Evolutionary conservation across 1,140 invertebrate genomes (phyloP).

Genomic region (Fopius arisanus): DNA sequence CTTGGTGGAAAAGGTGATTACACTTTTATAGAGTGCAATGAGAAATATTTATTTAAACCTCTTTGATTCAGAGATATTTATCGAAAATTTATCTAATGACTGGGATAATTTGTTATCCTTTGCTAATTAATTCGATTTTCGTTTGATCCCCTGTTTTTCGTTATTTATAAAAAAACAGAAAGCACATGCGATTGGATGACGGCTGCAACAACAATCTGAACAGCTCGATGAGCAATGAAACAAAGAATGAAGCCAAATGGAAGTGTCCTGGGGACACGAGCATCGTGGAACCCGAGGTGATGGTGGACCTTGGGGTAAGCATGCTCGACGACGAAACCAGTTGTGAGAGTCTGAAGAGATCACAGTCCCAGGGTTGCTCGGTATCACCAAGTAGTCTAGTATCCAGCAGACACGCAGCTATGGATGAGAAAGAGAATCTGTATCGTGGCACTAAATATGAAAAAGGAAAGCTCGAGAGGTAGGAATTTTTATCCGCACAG

Average conservation of each 20-base stretch:
- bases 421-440: conserved; percentile 40
- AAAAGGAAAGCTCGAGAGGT: conserved; percentile 48
- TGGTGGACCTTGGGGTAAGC: conserved; percentile 63
- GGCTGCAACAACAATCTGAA: conserved; percentile 58
- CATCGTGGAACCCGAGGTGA: conserved; percentile 59
- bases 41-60: neutral
- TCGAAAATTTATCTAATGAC: too few species aligned
- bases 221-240: conserved; percentile 38
- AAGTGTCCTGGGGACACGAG: conserved; percentile 53
- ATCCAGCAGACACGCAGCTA: conserved; percentile 35
- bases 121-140: neutral
- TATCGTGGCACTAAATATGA: conserved; percentile 48
- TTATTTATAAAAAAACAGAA: conserved; percentile 44
- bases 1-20: neutral
- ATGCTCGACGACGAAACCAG: conserved; percentile 58
- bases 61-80: neutral
- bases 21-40: too few species aligned
- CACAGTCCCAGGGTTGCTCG: conserved; percentile 45
- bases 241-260: conserved; percentile 48
- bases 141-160: neutral
- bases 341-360: conserved; percentile 48
- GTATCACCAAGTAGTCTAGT: conserved; percentile 42
- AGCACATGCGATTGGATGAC: conserved; percentile 52
- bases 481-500: neutral
- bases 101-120: neutral